These are phyloP conservation scores for Arizona elegans DNA, from an alignment of 2,113 vertebrate genomes.

Conservation along the genomic window DNA sequence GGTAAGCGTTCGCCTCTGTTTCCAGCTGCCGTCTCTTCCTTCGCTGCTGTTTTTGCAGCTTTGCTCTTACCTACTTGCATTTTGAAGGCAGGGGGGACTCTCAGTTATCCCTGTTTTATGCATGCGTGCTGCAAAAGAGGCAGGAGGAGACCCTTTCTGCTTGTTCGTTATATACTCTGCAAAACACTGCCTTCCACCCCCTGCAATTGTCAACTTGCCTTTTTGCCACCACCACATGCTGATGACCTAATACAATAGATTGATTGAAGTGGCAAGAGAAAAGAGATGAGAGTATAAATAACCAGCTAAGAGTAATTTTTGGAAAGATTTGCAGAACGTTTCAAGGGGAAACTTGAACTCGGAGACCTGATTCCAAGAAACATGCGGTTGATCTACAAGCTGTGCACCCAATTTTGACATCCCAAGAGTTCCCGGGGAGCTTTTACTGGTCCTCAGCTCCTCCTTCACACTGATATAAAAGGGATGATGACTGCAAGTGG, in stretches of 20 bases:
- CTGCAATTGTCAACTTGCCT: neutral
- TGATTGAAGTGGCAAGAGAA: neutral
- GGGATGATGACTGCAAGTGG: neutral
- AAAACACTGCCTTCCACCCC: neutral
- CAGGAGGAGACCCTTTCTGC: neutral
- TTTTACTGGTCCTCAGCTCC: neutral
- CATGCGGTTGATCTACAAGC: neutral
- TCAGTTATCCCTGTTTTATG: neutral
- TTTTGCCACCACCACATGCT: neutral
- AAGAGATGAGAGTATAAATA: neutral
- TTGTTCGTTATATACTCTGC: neutral
- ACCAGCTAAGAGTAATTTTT: neutral
- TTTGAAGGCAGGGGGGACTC: neutral
- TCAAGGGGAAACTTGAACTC: neutral
- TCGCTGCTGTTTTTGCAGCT: neutral
- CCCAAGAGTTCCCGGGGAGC: neutral
- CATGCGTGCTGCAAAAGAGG: rapidly evolving
- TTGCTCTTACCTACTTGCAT: constrained; percentile 3
- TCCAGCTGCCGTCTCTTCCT: constrained; percentile 10
- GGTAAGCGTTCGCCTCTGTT: neutral
- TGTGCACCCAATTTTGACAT: neutral
- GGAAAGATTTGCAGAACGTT: neutral
- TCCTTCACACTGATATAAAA: neutral
- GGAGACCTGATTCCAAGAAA: neutral
- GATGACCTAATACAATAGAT: neutral